Evolutionary conservation across 2,888 invertebrate species (phyloP).

Genomic region (Lamellibrachia columna): DNA sequence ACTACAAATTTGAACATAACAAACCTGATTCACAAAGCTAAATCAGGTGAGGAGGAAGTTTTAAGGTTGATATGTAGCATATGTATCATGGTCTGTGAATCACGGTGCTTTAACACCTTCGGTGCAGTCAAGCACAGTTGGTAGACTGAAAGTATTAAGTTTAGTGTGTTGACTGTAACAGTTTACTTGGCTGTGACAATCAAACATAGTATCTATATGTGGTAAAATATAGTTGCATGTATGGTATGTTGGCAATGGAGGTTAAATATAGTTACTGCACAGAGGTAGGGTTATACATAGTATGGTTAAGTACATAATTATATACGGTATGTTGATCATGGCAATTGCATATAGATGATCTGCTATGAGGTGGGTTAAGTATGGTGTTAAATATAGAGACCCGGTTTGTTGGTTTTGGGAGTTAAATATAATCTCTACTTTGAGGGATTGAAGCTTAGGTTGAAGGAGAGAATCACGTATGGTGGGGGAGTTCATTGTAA

Average conservation of each 20-base stretch:
- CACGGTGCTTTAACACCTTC: not conserved
- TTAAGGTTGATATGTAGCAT: not conserved
- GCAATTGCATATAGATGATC: not conserved
- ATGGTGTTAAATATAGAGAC: no score
- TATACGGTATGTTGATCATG: not conserved
- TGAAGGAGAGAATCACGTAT: no score
- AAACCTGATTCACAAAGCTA: no score
- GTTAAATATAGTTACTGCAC: not conserved
- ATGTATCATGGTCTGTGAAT: not conserved
- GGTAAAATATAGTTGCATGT: not conserved
- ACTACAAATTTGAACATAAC: no score
- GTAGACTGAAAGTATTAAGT: not conserved
- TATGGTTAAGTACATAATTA: not conserved
- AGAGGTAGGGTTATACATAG: not conserved
- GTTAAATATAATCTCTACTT: no score
- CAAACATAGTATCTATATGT: not conserved
- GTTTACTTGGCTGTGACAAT: constrained; percentile 8
- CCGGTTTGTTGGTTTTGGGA: no score
- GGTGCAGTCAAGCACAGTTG: not conserved
- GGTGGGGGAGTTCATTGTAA: no score
- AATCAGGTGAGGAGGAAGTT: no score
- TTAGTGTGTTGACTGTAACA: not conserved
- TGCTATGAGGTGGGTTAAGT: not conserved
- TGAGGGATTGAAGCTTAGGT: no score
- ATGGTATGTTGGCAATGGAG: not conserved